Evolutionary conservation across 1,140 invertebrate genomes (phyloP), one percentile per base, ranked within the genome.

Genomic region (Callitettix versicolor): DNA sequence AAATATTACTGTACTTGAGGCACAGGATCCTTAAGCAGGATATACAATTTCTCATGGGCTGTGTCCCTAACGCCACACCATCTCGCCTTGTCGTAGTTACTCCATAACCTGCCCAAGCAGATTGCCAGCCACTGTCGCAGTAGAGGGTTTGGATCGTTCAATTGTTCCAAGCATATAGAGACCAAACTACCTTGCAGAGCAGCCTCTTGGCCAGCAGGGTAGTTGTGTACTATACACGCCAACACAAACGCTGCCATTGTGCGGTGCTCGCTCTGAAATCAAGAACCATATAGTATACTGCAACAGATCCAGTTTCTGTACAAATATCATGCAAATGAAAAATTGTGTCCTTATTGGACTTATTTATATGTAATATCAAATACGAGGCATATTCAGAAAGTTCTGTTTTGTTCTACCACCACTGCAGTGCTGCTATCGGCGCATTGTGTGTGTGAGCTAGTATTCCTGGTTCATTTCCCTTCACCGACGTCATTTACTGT

Each of bases 41-140:
- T 78, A 62, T 84, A 89, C 1, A 97, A 76, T 73, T 97, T 96
- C 69, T 98, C 95, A 72, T 96, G 92, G 6, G 95, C 94, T 58
- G 85, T 83, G 67, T 97, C 92, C n/a, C 95, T 75, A 12, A 93
- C 94, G 9, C 92, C 95, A 46, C 88, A 91, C 94, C 95, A 97
- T 55, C 92, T 78, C 18, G 95, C 94, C 66, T 85, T 84, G 65
- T 95, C 90, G 69, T 87, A 95, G 65, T 91, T 85, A 57, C 87
- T 83, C 96, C 95, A 99, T 24, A 95, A 77, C 66, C 90, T 76
- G n/a, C 89, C 93, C 46, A 99, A 76, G 67, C 89, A 93, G 44
- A 98, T 82, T 56, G 90, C 87, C 41, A 96, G 73, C 95, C 95
- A 98, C 68, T 92, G 86, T 26, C 90, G 75, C 17, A 97, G 71